Base-by-base conservation (phyloP, 2,888 invertebrate genomes). In the Hydrotaea cyrtoneurina region DNA sequence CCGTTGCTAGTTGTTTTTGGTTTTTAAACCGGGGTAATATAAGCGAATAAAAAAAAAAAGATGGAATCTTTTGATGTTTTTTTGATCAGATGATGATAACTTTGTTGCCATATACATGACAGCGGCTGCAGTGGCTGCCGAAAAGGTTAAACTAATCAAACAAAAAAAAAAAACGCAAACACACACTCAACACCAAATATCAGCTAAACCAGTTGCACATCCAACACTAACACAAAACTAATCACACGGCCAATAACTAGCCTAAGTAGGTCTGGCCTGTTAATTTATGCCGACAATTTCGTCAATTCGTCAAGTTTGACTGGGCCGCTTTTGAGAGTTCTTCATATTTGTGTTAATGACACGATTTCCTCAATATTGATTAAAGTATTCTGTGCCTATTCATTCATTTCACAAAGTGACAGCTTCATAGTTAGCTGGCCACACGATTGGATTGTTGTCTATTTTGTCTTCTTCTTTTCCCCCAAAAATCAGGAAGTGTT, bases 61-160 rank as follows among this genome's bases (percentile, higher is more conserved):
- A 73, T 73, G 36, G 57, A 73, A 73, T 73, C 73, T 53, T 72
- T 53, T 57, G 57, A 73, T 43, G 57, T 57, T 73, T 59, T 43
- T 57, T 72, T 57, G 66, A 66, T 66, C 39, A 15, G 39, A 17
- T 66, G 66, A 66, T 66, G 43, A 66, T 43, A 66, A 36, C 31
- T 39, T 66, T 66, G 66, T 21, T 66, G 43, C 66, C 31, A 31
- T 31, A 31, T 7, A 31, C 72, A 53, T 39, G n/a, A 13, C 46
- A 53, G 31, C 31, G 31, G 7, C 7, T 39, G 21, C 46, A 53
- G 7, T 7, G n/a, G 31, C 31, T 31, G 31, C 2, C 31, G 31
- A 80, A 83, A 80, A 80, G 83, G 83, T 83, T 75, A 83, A 80
- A 78, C 77, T 78, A 71, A 83, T 78, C 74, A 80, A 78, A n/a